These are phyloP conservation scores for Carapus acus DNA, from an alignment of 2,797 vertebrate genomes.

Conservation along the genomic window DNA sequence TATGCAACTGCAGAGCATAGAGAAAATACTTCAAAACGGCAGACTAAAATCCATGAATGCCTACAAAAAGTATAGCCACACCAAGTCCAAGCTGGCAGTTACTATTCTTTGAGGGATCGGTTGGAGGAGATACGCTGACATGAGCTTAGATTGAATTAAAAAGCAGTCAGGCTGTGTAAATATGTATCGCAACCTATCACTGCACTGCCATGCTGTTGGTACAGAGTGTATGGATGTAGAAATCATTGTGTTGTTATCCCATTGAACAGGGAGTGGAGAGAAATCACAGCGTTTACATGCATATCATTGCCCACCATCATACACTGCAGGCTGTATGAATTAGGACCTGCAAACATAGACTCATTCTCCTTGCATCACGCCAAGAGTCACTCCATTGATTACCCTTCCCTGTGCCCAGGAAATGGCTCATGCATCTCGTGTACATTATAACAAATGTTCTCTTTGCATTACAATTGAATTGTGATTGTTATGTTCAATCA, in stretches of 20 bases:
- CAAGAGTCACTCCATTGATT: slow-evolving; percentile 90
- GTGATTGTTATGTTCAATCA: slow-evolving; percentile 99
- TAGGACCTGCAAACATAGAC: slow-evolving; percentile 61
- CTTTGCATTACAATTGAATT: slow-evolving; percentile 99
- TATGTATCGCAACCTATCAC: slow-evolving; percentile 16
- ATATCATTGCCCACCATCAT: slow-evolving; percentile 74
- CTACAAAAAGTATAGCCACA: slow-evolving; percentile 7
- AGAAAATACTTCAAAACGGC: not conserved
- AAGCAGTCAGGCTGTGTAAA: slow-evolving; percentile 13
- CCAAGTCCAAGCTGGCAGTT: slow-evolving; percentile 22
- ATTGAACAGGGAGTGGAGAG: slow-evolving; percentile 52
- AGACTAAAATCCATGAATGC: no score
- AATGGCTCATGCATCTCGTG: slow-evolving; percentile 98
- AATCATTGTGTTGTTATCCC: slow-evolving; percentile 57
- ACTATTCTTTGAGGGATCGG: slow-evolving; percentile 21
- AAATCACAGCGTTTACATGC: slow-evolving; percentile 69
- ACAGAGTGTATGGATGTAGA: slow-evolving; percentile 39
- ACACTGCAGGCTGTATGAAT: slow-evolving; percentile 72
- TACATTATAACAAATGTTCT: slow-evolving; percentile 99
- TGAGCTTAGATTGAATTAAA: slow-evolving; percentile 30
- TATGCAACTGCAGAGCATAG: no score
- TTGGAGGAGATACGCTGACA: slow-evolving; percentile 27
- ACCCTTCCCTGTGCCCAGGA: slow-evolving; percentile 86
- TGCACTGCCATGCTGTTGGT: slow-evolving; percentile 24
- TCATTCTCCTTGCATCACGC: slow-evolving; percentile 70